Conservation (phyloP, 2,113 vertebrate genomes). For the crab-eating macaque (Macaca fascicularis) region T2T-MFA8v1.1 NC_088384.1:61556501-61557000, state of each 20-base stretch:
- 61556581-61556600: no score
- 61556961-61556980: no score
- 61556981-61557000: no score
- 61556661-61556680: not conserved
- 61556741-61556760: fast-evolving
- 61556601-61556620: no score
- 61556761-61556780: not conserved
- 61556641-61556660: not conserved
- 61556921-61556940: no score
- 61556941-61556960: no score
- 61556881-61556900: no score
- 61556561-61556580: not conserved
- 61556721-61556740: not conserved
- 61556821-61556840: not conserved
- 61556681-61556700: not conserved
- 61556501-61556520: not conserved
- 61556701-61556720: not conserved
- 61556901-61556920: no score
- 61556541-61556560: not conserved
- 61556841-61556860: no score
- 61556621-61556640: no score
- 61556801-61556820: not conserved
- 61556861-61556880: no score
- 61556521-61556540: not conserved
- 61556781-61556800: no score